Percentiles rank a stretch among this genome's conserved stretches.
Conservation (phyloP, 2,113 vertebrate species). For the Pionites leucogaster region DNA sequence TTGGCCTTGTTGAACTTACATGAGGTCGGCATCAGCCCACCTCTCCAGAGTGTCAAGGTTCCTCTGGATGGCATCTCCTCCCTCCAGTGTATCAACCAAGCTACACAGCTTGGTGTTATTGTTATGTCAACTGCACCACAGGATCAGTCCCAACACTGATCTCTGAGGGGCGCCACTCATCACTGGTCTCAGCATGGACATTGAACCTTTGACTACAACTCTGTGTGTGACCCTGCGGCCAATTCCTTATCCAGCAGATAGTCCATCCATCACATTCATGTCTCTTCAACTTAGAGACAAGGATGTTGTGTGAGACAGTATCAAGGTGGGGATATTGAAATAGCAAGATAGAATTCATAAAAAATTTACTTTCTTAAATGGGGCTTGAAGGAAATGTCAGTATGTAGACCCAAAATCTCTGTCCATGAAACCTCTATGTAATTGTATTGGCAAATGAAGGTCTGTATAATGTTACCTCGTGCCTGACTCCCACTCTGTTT, state of each 20-base stretch:
- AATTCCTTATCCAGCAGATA: not conserved
- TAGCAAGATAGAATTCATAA: not conserved
- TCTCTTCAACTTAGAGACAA: not conserved
- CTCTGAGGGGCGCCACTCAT: not conserved
- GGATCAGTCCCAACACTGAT: not conserved
- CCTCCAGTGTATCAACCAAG: not conserved
- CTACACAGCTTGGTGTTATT: not conserved
- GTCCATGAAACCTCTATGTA: not conserved
- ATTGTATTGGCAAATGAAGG: not conserved
- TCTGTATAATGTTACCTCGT: not conserved
- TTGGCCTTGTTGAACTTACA: not conserved
- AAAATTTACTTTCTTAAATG: not conserved
- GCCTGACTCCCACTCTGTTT: not conserved
- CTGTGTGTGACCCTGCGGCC: not conserved
- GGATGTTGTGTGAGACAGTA: not conserved
- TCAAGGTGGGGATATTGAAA: not conserved
- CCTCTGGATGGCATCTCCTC: not conserved
- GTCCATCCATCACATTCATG: not conserved
- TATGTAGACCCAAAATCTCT: not conserved
- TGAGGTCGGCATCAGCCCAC: not conserved
- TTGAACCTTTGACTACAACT: not conserved
- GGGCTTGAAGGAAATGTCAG: not conserved
- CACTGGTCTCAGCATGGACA: not conserved
- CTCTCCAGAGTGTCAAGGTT: not conserved
- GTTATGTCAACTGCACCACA: not conserved